Base-by-base conservation (phyloP, 2,888 invertebrate genomes). In the Choreutis nemorana region DNA sequence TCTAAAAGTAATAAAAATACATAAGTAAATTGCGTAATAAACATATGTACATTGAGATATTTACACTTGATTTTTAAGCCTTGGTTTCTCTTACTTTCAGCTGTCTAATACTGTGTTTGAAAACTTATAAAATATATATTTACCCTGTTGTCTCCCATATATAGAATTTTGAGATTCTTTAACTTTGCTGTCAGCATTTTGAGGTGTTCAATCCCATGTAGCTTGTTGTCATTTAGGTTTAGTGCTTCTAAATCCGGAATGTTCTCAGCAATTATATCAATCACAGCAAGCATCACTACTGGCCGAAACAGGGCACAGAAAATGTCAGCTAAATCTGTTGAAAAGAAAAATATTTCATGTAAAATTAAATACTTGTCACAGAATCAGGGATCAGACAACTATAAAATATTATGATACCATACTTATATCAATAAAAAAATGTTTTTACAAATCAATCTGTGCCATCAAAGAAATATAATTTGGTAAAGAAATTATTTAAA, bases 81-180 rank as follows among this genome's bases (percentile, higher is more conserved):
- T n/a, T n/a, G n/a, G n/a, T n/a, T n/a, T n/a, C n/a, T n/a, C n/a
- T n/a, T n/a, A n/a, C n/a, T n/a, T n/a, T n/a, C n/a, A n/a, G n/a
- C n/a, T n/a, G n/a, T n/a, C 11, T 14, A 7, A 8, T n/a, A 9
- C 6, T 2, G 13, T 22, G 14, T 10, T 11, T 12, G 16, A 12
- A 24, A 24, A 16, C 4, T 8, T 3, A n/a, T n/a, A n/a, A n/a
- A n/a, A n/a, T n/a, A n/a, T n/a, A 26, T 26, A 38, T 70, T 67
- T 66, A 94, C 93, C 81, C 84, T 86, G 57, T 95, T 95, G 41
- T 90, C 86, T 15, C 86, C 87, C 50, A 95, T 66, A 57, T 94
- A 87, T 8, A 95, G 72, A 39, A 90, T 87, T 55, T 88, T 90
- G 26, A 95, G 60, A 38, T 83, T 81, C 3, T 89, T 85, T 29